A percentile compares a stretch with the other conserved stretches of the same genome.
Evolutionary conservation across 2,113 vertebrate species (phyloP).

Genomic region (Zosterops lateralis): DNA sequence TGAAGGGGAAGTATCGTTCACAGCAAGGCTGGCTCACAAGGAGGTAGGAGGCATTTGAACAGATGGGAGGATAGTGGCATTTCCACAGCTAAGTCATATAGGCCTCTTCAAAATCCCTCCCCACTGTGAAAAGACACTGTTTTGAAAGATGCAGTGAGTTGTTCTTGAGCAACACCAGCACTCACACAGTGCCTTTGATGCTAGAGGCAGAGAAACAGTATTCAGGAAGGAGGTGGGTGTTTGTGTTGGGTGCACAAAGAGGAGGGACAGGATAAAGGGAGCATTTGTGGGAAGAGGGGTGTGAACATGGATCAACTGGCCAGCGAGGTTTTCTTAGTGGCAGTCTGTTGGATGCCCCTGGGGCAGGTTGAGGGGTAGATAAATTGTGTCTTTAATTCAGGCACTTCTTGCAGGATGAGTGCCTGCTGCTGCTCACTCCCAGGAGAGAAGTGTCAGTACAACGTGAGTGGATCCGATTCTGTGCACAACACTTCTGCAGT

Average conservation of each 20-base stretch:
- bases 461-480: background rate
- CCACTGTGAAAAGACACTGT: background rate
- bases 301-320: background rate
- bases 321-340: background rate
- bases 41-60: slow-evolving; percentile 44
- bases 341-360: background rate
- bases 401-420: background rate
- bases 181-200: background rate
- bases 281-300: background rate
- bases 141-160: slow-evolving; percentile 15
- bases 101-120: slow-evolving; percentile 38
- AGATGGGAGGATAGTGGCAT: slow-evolving; percentile 51
- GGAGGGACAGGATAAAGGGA: background rate
- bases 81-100: slow-evolving; percentile 61
- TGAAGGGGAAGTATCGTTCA: background rate
- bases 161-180: background rate
- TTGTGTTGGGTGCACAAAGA: background rate
- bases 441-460: background rate
- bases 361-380: background rate
- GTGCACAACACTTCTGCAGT: slow-evolving; percentile 4
- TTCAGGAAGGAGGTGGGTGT: slow-evolving; percentile 6
- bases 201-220: background rate
- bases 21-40: slow-evolving; percentile 29
- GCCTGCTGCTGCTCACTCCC: background rate
- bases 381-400: background rate